Conservation (phyloP, 2,797 vertebrate species). For the Rhinella marina region DNA sequence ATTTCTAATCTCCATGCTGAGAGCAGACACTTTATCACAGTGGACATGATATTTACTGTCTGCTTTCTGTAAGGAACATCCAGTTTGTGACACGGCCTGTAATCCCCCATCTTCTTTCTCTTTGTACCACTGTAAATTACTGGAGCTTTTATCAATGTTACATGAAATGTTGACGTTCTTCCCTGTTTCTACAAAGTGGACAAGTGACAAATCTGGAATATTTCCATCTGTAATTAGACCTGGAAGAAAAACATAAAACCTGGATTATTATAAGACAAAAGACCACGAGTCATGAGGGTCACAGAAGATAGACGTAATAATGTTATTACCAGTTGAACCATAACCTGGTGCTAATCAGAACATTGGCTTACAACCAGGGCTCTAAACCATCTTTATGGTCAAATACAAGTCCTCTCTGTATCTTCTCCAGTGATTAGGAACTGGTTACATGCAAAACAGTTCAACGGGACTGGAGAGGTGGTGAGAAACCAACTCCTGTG, state of each 20-base stretch:
- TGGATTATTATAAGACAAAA: neutral
- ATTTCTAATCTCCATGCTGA: neutral
- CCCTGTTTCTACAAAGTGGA: constrained; percentile 11
- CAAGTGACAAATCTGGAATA: neutral
- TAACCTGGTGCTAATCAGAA: neutral
- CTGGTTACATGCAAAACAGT: too few species aligned
- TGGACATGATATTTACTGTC: neutral
- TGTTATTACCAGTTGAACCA: neutral
- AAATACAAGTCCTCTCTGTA: too few species aligned
- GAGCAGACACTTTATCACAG: neutral
- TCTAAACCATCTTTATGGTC: too few species aligned
- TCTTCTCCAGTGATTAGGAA: too few species aligned
- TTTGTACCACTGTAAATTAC: neutral
- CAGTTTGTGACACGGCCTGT: neutral
- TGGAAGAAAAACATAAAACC: neutral
- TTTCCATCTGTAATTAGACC: neutral
- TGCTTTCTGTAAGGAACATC: neutral
- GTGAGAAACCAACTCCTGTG: too few species aligned
- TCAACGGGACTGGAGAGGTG: too few species aligned
- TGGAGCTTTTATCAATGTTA: neutral
- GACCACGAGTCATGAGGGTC: neutral
- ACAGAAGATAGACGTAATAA: neutral
- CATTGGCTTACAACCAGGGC: too few species aligned
- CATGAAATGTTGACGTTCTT: neutral
- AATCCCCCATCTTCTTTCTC: constrained; percentile 26